A percentile compares a stretch with the other conserved stretches of the same genome.
These are phyloP conservation scores for Chymomyza costata DNA, from an alignment of 1,140 invertebrate genomes.

Conservation along the genomic window DNA sequence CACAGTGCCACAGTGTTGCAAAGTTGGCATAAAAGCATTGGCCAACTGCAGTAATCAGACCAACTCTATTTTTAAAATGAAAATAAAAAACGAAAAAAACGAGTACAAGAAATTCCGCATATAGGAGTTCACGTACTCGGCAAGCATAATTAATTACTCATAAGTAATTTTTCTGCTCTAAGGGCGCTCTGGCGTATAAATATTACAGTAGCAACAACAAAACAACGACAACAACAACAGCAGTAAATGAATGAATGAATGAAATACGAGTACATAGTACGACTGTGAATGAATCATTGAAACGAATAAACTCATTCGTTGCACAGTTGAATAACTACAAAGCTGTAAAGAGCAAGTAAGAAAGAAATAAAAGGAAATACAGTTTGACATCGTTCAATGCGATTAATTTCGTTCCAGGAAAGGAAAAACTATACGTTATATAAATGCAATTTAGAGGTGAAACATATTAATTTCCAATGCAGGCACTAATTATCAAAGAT, in stretches of 20 bases:
- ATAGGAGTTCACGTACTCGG: conserved; percentile 33
- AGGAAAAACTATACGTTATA: too few species aligned
- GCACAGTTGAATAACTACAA: conserved; percentile 57
- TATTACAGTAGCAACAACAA: conserved; percentile 47
- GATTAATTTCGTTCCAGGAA: too few species aligned
- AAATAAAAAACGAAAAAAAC: conserved; percentile 5
- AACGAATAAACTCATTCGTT: conserved; percentile 62
- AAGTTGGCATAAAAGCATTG: neutral
- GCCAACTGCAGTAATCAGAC: conserved; percentile 25
- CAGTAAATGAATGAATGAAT: conserved; percentile 35
- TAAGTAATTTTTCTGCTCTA: conserved; percentile 51
- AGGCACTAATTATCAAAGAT: too few species aligned
- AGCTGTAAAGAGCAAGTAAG: conserved; percentile 59
- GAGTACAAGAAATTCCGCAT: neutral
- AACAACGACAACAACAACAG: conserved; percentile 10
- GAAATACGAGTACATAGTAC: too few species aligned
- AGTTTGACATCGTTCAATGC: too few species aligned
- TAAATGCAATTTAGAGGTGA: too few species aligned
- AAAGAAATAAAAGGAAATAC: too few species aligned
- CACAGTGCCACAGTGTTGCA: too few species aligned
- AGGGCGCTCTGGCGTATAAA: conserved; percentile 38
- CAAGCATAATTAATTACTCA: conserved; percentile 67
- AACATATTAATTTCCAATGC: too few species aligned
- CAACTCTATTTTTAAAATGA: conserved; percentile 52
- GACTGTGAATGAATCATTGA: conserved; percentile 59